phyloP scores from a whole-genome alignment of 1,140 invertebrate genomes.

The Pollicipes pollicipes region DNA sequence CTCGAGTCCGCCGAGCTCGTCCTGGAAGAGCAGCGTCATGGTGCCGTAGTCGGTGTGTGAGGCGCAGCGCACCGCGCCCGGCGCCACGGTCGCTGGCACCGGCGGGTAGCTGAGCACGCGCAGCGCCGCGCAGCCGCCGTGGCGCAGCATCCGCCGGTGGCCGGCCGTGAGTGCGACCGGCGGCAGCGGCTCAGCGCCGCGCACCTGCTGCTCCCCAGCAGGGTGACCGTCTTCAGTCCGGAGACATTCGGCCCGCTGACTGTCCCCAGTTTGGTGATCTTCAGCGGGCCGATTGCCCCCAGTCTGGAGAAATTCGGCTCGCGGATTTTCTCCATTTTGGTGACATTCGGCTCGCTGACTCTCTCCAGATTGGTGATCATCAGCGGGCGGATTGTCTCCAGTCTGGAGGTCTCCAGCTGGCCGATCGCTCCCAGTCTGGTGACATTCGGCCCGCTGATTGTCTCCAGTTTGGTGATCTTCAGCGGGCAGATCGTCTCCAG shows the following conservation, averaged over 20 bases:
- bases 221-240: too few relatives aligned
- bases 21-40: constrained; percentile 16
- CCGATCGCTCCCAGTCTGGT: not conserved
- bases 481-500: too few relatives aligned
- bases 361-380: too few relatives aligned
- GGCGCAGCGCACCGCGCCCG: constrained; percentile 11
- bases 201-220: too few relatives aligned
- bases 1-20: constrained; percentile 18
- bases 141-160: not conserved
- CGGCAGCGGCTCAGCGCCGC: not conserved
- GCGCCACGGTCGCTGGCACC: not conserved
- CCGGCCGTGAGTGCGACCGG: not conserved
- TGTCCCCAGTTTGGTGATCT: too few relatives aligned
- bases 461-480: too few relatives aligned
- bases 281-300: too few relatives aligned
- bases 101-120: constrained; percentile 14
- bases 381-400: too few relatives aligned
- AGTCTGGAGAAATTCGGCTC: too few relatives aligned
- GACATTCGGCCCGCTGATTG: not conserved
- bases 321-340: too few relatives aligned
- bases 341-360: not conserved
- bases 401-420: not conserved
- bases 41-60: constrained; percentile 16
- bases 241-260: not conserved
- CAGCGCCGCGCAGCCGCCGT: constrained; percentile 4